These are phyloP conservation scores for Caranx ignobilis DNA, from an alignment of 2,113 vertebrate genomes.

Conservation along the genomic window DNA sequence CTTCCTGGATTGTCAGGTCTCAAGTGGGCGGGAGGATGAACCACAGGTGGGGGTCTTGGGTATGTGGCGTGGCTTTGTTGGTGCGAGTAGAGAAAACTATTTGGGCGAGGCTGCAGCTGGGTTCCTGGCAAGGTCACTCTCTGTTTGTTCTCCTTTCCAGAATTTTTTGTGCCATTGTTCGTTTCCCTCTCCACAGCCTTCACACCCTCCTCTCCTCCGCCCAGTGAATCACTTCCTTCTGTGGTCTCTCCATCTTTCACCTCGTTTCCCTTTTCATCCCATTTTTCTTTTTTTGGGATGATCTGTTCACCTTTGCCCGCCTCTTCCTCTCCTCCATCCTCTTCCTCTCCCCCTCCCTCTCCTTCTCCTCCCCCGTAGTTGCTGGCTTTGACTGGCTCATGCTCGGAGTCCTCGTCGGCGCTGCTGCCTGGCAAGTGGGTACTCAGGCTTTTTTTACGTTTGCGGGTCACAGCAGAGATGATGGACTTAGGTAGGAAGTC, in stretches of 20 bases:
- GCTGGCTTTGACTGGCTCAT: slow-evolving; percentile 83
- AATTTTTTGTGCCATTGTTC: neutral
- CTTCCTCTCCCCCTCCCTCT: slow-evolving; percentile 30
- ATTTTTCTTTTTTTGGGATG: slow-evolving; percentile 29
- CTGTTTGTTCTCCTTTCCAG: slow-evolving; percentile 12
- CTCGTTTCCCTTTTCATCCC: slow-evolving; percentile 12
- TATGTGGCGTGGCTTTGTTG: slow-evolving; percentile 16
- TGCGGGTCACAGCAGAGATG: slow-evolving; percentile 90
- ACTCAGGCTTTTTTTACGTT: slow-evolving; percentile 91
- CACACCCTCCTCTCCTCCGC: slow-evolving; percentile 4
- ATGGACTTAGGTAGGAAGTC: slow-evolving; percentile 92
- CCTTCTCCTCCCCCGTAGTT: slow-evolving; percentile 62
- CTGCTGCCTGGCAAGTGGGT: slow-evolving; percentile 86
- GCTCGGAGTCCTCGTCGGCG: slow-evolving; percentile 91
- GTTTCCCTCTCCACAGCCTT: neutral
- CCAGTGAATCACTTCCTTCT: neutral
- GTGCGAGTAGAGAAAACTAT: slow-evolving; percentile 65
- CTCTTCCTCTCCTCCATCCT: slow-evolving; percentile 39
- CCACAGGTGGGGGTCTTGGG: slow-evolving; percentile 21
- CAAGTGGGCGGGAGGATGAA: slow-evolving; percentile 2
- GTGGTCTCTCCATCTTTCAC: slow-evolving; percentile 12
- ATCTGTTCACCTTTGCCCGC: slow-evolving; percentile 24
- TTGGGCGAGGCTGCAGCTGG: slow-evolving; percentile 22
- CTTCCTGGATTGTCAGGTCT: slow-evolving; percentile 20
- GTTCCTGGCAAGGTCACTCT: neutral